Conservation (phyloP, 2,888 invertebrate genomes). For the Phytoseiulus persimilis region DNA sequence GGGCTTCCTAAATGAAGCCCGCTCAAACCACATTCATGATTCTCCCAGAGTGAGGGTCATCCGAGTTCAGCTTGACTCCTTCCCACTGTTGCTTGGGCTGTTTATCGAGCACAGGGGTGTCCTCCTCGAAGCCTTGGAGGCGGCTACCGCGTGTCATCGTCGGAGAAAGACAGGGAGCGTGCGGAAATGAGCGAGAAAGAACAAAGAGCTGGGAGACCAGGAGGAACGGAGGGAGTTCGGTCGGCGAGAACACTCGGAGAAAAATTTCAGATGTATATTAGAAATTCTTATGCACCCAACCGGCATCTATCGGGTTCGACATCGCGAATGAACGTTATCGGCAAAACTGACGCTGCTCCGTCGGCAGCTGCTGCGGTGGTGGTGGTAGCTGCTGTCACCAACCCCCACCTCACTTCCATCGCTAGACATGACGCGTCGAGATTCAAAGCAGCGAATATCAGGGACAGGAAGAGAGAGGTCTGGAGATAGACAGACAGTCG, state of each 20-base stretch:
- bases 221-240: background rate
- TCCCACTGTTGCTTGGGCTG: no score
- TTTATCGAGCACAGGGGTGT: no score
- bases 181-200: background rate
- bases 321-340: background rate
- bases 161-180: background rate
- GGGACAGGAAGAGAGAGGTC: background rate
- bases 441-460: background rate
- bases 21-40: no score
- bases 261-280: constrained; percentile 5
- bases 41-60: no score
- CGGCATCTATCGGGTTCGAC: background rate
- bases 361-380: background rate
- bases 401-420: background rate
- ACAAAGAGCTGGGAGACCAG: background rate
- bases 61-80: no score
- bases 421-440: background rate
- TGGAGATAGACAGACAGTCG: background rate
- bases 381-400: background rate
- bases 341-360: background rate
- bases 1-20: no score
- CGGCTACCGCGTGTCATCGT: background rate
- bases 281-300: background rate
- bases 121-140: no score
- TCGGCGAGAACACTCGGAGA: background rate